Evolutionary conservation across 2,888 invertebrate species (phyloP).

Genomic region (Cepaea hortensis): DNA sequence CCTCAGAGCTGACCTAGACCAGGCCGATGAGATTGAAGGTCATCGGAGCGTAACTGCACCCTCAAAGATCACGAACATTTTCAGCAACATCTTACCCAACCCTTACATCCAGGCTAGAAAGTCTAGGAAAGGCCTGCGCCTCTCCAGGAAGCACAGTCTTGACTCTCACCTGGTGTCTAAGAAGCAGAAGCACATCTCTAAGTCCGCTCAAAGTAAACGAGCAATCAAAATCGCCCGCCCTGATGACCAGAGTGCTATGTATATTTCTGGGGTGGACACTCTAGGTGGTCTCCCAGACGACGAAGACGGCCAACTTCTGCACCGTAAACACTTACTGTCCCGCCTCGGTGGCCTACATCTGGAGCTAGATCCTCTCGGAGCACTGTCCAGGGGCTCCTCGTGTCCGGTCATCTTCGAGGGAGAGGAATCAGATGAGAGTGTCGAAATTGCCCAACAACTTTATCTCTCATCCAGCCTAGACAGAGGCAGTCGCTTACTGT

Average conservation of each 20-base stretch:
- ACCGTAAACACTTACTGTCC: background rate
- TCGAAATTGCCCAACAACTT: background rate
- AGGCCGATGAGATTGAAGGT: background rate
- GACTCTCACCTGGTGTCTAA: background rate
- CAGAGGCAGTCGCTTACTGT: background rate
- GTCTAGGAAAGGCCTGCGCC: background rate
- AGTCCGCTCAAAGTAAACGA: background rate
- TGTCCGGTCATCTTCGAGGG: conserved; percentile 32
- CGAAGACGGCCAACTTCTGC: background rate
- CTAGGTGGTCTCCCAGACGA: conserved; percentile 27
- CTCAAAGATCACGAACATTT: background rate
- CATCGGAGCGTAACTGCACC: background rate
- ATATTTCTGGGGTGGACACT: conserved; percentile 13
- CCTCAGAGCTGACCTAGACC: too few relatives aligned
- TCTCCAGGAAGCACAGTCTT: background rate
- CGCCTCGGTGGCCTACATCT: too few relatives aligned
- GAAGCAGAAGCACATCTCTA: background rate
- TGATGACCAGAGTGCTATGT: conserved; percentile 2
- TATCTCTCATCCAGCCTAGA: background rate
- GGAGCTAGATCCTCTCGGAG: background rate
- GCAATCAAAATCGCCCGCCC: conserved; percentile 21
- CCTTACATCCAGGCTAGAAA: background rate
- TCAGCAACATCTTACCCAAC: background rate
- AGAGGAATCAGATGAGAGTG: background rate
- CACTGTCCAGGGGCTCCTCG: background rate